These are phyloP conservation scores for Acromyrmex heyeri DNA, from an alignment of 1,140 invertebrate genomes.

Conservation along the genomic window DNA sequence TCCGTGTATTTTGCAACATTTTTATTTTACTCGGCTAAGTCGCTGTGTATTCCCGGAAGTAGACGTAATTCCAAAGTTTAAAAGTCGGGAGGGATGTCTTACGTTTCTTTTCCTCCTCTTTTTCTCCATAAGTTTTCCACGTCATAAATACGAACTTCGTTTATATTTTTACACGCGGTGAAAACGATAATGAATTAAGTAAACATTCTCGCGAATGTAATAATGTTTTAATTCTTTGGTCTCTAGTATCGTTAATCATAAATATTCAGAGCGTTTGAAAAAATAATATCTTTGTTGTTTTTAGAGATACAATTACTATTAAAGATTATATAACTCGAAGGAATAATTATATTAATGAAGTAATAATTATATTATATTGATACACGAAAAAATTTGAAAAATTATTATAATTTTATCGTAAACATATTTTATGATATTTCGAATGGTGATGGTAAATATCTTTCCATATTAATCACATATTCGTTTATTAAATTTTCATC, in stretches of 20 bases:
- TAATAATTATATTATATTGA: not conserved
- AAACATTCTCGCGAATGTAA: conserved; percentile 20
- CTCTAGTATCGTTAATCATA: not conserved
- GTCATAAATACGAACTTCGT: conserved; percentile 53
- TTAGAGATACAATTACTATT: not conserved
- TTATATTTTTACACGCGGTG: conserved; percentile 40
- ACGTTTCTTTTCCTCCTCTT: not conserved
- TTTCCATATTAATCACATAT: not conserved
- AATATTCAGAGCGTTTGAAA: not conserved
- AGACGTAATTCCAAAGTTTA: conserved; percentile 57
- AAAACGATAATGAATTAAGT: conserved; percentile 46
- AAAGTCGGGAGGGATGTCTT: conserved; percentile 35
- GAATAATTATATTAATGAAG: not conserved
- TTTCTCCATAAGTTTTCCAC: not conserved
- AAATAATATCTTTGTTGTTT: not conserved
- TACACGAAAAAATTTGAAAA: not conserved
- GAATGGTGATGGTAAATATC: not conserved
- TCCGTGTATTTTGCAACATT: conserved; percentile 52
- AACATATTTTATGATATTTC: not conserved
- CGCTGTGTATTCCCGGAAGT: conserved; percentile 24
- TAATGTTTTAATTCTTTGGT: conserved; percentile 18
- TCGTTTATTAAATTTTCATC: conserved; percentile 15
- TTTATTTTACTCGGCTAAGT: conserved; percentile 44
- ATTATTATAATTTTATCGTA: not conserved
- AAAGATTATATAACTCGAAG: not conserved